A percentile compares a stretch with the other conserved stretches of the same genome.
phyloP scores from a whole-genome alignment of 2,797 vertebrate genomes.

The Myotis myotis region DNA sequence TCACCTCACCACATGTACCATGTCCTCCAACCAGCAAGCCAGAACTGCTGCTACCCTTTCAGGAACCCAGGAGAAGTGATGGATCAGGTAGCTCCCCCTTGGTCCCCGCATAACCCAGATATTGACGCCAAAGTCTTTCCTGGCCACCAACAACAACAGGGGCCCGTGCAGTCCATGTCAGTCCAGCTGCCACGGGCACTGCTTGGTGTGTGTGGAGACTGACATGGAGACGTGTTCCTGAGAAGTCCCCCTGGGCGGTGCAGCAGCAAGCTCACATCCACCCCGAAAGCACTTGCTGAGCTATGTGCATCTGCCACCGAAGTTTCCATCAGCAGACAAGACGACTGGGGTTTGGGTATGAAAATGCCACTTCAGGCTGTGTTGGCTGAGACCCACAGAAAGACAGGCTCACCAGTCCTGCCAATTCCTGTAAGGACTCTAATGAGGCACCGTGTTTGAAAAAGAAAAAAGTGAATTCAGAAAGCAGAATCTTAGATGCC shows the following conservation, averaged over 20 bases:
- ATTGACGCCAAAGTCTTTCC: constrained; percentile 55
- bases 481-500: not conserved
- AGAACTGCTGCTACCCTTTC: constrained; percentile 16
- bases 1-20: not conserved
- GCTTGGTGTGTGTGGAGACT: constrained; percentile 76
- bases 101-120: not conserved
- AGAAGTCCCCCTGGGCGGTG: constrained; percentile 77
- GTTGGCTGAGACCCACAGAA: constrained; percentile 56
- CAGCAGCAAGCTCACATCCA: constrained; percentile 74
- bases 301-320: constrained; percentile 79
- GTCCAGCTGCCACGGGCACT: constrained; percentile 67
- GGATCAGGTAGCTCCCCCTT: not conserved
- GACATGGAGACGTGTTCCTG: constrained; percentile 77
- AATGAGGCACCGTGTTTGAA: constrained; percentile 49
- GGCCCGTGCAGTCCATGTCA: constrained; percentile 53
- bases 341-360: constrained; percentile 72
- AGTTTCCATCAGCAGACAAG: constrained; percentile 76
- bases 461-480: constrained; percentile 15
- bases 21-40: not conserved
- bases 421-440: constrained; percentile 1
- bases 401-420: constrained; percentile 27
- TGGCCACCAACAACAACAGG: constrained; percentile 62
- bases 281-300: constrained; percentile 77
- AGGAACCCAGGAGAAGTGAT: not conserved
- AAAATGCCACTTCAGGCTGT: constrained; percentile 60